A percentile compares a stretch with the other conserved stretches of the same genome.
Evolutionary conservation across 2,797 vertebrate genomes (phyloP).

Genomic region (Anableps anableps): DNA sequence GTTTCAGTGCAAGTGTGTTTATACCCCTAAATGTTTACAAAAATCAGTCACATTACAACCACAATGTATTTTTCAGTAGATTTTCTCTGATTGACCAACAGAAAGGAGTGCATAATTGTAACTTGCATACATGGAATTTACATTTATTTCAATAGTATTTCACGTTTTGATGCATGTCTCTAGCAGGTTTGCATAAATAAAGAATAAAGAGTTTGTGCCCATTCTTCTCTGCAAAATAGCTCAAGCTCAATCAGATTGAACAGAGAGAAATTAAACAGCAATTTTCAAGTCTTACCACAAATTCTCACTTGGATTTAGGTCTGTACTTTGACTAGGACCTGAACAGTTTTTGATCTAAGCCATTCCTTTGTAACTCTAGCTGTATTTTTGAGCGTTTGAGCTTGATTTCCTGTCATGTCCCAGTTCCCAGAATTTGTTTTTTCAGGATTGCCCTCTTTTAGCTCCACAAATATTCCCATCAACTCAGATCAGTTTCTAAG

Average conservation of each 20-base stretch:
- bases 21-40: no score
- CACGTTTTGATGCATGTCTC: background rate
- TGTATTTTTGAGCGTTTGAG: background rate
- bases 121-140: background rate
- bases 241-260: background rate
- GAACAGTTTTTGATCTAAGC: background rate
- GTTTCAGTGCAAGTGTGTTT: background rate
- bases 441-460: background rate
- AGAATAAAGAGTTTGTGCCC: background rate
- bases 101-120: background rate
- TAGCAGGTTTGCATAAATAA: background rate
- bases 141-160: background rate
- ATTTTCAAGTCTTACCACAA: background rate
- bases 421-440: background rate
- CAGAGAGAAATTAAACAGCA: no score
- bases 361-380: background rate
- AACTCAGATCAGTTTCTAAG: background rate
- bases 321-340: background rate
- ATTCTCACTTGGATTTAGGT: background rate
- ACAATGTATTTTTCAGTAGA: background rate
- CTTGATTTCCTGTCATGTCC: background rate
- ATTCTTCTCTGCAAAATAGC: background rate
- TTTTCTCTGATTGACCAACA: background rate
- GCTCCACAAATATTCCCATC: background rate
- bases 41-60: no score